Evolutionary conservation across 2,888 invertebrate genomes (phyloP).

Genomic region (Chaetogeoica ovagalla): DNA sequence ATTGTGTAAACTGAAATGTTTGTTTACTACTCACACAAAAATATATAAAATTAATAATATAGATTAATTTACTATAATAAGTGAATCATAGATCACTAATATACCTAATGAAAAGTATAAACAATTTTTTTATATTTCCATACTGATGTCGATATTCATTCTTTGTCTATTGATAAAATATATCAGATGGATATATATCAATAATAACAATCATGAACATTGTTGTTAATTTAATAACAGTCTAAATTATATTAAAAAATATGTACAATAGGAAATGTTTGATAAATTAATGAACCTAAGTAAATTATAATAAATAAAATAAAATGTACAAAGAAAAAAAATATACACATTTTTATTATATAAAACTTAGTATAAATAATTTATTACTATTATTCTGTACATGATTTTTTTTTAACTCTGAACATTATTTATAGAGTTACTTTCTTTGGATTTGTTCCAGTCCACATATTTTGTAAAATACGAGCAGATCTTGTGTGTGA

Average conservation of each 20-base stretch:
- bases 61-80: no score
- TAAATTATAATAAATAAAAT: conserved; percentile 18
- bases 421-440: conserved; percentile 25
- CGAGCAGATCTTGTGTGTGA: conserved; percentile 2
- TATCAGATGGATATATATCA: not conserved
- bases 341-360: conserved; percentile 30
- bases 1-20: no score
- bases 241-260: conserved; percentile 38
- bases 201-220: conserved; percentile 11
- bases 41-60: no score
- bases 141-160: no score
- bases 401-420: conserved; percentile 22
- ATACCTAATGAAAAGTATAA: no score
- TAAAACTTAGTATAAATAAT: conserved; percentile 31
- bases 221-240: conserved; percentile 40
- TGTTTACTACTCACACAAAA: no score
- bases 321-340: conserved; percentile 40
- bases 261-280: conserved; percentile 45
- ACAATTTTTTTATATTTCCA: no score
- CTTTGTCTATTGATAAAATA: no score
- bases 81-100: no score
- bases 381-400: conserved; percentile 25
- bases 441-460: conserved; percentile 29
- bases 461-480: conserved; percentile 22
- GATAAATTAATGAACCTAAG: conserved; percentile 35